phyloP scores from a whole-genome alignment of 2,113 vertebrate species.

The Actenoides lindsayi region DNA sequence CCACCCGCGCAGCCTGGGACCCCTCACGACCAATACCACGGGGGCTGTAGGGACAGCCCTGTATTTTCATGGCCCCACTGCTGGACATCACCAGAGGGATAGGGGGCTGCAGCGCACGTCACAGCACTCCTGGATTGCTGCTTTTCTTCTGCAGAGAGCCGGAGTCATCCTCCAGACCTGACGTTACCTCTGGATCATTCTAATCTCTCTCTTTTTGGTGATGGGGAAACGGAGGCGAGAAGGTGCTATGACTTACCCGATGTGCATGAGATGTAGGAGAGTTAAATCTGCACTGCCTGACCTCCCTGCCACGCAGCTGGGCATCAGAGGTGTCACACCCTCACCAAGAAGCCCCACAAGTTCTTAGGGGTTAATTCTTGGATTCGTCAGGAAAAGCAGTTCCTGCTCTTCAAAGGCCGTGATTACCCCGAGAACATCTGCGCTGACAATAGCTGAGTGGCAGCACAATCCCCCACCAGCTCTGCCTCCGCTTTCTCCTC shows the following conservation, averaged over 20 bases:
- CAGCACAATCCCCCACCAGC: background rate
- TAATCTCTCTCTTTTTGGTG: accelerated
- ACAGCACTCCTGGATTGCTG: background rate
- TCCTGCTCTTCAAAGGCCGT: background rate
- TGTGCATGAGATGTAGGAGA: background rate
- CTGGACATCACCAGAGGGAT: background rate
- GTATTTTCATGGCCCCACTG: background rate
- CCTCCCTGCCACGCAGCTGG: background rate
- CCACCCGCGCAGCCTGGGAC: background rate
- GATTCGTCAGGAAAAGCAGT: accelerated
- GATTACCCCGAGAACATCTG: slow-evolving; percentile 17
- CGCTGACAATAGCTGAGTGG: background rate
- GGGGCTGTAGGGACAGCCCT: background rate
- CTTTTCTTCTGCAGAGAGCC: background rate
- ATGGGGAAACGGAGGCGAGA: slow-evolving; percentile 8
- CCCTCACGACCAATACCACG: accelerated
- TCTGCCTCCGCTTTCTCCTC: slow-evolving; percentile 27
- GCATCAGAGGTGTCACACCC: background rate
- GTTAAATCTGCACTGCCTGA: accelerated
- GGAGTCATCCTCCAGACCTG: background rate
- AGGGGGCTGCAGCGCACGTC: accelerated
- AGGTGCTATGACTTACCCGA: background rate
- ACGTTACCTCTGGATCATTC: background rate
- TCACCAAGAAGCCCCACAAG: background rate
- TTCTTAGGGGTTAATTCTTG: background rate